Base-by-base conservation (phyloP, 2,113 vertebrate species). In the Uria lomvia region DNA sequence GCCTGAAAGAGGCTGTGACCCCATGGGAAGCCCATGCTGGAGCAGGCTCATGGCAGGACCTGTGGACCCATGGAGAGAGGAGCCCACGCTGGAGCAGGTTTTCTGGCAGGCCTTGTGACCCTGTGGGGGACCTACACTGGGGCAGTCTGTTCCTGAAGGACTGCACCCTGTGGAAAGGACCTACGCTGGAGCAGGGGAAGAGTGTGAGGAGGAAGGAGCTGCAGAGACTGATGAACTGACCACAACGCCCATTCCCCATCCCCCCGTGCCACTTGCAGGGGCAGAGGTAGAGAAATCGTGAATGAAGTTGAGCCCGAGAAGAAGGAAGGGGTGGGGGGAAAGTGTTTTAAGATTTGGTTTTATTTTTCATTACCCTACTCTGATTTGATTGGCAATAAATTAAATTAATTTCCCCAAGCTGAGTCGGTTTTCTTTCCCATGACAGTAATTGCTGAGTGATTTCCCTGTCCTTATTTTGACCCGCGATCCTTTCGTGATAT, bases 191-290 rank as follows among this genome's bases (percentile, higher is more conserved):
- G 60, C 36, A 63, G 26, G 26, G 17, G 17, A 63, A 27, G 36
- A 63, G 16, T 24, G 23, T 63, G 60, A 63, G 24, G 36, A 40
- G 26, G 17, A 40, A 40, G 26, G 17, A 56, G 16, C 1, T 0
- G 5, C 52, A 56, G 17, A 74, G 12, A 26, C 22, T 34, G 52
- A 14, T 11, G 40, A n/a, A 15, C 22, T n/a, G 30, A 58, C 30
- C 2, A 0, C 9, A 43, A n/a, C 5, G 9, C 27, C 11, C 10
- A 10, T 40, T 49, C 43, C 22, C 30, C 2, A 1, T 24, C 12
- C 13, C 40, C 21, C n/a, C 40, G 22, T 0, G 0, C 21, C 4
- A 4, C 17, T 38, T 5, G 4, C 3, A 27, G 29, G 38, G 3
- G 29, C 26, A 6, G 29, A 12, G 26, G 21, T 15, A 40, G 53